These are phyloP conservation scores for Meloidogyne chitwoodi DNA, from an alignment of 1,140 invertebrate species.

Conservation along the genomic window DNA sequence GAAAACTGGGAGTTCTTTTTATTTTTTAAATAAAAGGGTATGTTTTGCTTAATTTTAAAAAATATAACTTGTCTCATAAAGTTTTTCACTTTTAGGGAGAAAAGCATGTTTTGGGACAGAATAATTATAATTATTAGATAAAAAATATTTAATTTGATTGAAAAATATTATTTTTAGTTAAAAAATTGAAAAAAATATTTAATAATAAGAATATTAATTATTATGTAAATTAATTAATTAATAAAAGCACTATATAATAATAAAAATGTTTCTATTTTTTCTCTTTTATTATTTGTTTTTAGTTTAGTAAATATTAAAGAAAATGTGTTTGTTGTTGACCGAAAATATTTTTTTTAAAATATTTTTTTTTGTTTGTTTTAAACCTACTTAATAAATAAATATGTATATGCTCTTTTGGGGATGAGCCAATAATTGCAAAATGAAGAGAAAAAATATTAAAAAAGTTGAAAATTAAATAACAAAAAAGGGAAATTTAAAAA, in stretches of 20 bases:
- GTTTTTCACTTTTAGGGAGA: too few relatives aligned
- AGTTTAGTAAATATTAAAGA: neutral
- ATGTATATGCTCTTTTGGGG: neutral
- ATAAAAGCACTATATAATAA: neutral
- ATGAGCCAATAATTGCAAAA: neutral
- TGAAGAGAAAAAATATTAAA: too few relatives aligned
- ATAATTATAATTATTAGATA: too few relatives aligned
- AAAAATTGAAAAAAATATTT: too few relatives aligned
- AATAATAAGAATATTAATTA: neutral
- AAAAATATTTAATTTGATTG: too few relatives aligned
- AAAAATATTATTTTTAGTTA: too few relatives aligned
- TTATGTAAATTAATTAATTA: neutral
- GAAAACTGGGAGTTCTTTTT: too few relatives aligned
- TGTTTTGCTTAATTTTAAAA: too few relatives aligned
- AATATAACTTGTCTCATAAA: too few relatives aligned
- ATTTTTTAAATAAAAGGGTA: too few relatives aligned
- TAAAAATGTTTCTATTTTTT: neutral
- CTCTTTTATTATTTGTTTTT: neutral
- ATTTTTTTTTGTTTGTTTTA: neutral
- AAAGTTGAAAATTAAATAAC: neutral
- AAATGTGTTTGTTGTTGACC: neutral
- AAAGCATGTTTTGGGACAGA: too few relatives aligned
- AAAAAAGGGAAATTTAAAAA: neutral
- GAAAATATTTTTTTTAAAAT: neutral
- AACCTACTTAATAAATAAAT: neutral